These are phyloP conservation scores for Champsocephalus gunnari DNA, from an alignment of 2,797 vertebrate species.

Conservation along the genomic window DNA sequence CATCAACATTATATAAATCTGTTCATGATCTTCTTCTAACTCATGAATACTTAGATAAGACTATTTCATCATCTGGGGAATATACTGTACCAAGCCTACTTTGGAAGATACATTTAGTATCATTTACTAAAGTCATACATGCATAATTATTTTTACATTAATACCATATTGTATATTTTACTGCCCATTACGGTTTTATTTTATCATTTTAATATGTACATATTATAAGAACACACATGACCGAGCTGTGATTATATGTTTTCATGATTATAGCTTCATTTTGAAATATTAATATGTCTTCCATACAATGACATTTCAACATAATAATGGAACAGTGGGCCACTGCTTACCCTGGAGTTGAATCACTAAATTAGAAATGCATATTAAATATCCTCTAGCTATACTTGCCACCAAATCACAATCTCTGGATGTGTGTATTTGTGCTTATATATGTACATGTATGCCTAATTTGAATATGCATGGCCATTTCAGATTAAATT, in stretches of 20 bases:
- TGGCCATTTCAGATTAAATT: slow-evolving; percentile 79
- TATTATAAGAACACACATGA: slow-evolving; percentile 14
- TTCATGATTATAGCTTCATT: slow-evolving; percentile 32
- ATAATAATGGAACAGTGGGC: slow-evolving; percentile 57
- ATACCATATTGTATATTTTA: slow-evolving; percentile 31
- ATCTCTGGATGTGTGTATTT: slow-evolving; percentile 38
- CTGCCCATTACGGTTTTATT: slow-evolving; percentile 15
- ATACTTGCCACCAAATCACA: slow-evolving; percentile 53
- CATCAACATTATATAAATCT: not conserved
- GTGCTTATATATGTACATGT: slow-evolving; percentile 51
- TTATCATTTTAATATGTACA: slow-evolving; percentile 28
- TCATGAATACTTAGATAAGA: not conserved
- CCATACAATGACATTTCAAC: slow-evolving; percentile 49
- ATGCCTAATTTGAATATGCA: slow-evolving; percentile 79
- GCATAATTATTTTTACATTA: slow-evolving; percentile 30
- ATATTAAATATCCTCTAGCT: slow-evolving; percentile 70
- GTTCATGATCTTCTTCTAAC: not conserved
- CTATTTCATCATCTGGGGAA: slow-evolving; percentile 11
- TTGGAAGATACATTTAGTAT: slow-evolving; percentile 13
- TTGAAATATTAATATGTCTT: slow-evolving; percentile 41
- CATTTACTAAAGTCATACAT: slow-evolving; percentile 29
- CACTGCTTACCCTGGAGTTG: slow-evolving; percentile 55
- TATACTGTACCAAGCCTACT: not conserved
- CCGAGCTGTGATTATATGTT: slow-evolving; percentile 7
- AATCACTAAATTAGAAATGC: slow-evolving; percentile 69